Evolutionary conservation across 2,797 vertebrate species (phyloP).

Genomic region (Alectoris magna): DNA sequence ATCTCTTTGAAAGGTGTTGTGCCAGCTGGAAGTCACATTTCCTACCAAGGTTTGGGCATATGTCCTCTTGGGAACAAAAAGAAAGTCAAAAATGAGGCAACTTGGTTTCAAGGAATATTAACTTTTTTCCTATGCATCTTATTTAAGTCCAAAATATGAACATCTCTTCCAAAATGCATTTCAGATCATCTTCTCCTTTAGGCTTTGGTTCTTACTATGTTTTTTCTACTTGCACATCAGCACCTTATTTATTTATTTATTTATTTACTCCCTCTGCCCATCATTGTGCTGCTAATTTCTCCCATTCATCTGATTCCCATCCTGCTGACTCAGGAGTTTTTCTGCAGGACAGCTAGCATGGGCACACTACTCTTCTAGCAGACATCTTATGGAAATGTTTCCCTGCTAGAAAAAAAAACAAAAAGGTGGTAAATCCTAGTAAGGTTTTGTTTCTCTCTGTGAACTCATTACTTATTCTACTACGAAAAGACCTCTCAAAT

Average conservation of each 20-base stretch:
- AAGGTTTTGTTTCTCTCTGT: neutral
- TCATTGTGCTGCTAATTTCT: fast-evolving
- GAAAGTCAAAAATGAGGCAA: neutral
- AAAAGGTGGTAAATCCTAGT: neutral
- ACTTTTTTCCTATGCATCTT: neutral
- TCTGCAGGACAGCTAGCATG: neutral
- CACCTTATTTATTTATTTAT: neutral
- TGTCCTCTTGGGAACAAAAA: neutral
- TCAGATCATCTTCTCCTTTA: neutral
- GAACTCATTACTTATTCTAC: neutral
- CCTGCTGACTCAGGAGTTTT: neutral
- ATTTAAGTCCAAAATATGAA: neutral
- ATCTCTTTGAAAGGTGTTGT: constrained; percentile 7
- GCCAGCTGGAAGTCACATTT: constrained; percentile 38
- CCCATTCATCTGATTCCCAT: neutral
- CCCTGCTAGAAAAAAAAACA: neutral
- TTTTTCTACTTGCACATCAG: neutral
- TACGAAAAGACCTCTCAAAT: neutral
- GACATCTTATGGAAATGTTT: neutral
- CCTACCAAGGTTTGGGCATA: neutral
- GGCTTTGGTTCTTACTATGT: neutral
- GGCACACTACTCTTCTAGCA: neutral
- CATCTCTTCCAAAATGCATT: neutral
- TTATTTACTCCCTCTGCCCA: neutral
- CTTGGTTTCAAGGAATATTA: neutral